Conservation (phyloP, 1,140 invertebrate species). For the Tigriopus japonicus region DNA sequence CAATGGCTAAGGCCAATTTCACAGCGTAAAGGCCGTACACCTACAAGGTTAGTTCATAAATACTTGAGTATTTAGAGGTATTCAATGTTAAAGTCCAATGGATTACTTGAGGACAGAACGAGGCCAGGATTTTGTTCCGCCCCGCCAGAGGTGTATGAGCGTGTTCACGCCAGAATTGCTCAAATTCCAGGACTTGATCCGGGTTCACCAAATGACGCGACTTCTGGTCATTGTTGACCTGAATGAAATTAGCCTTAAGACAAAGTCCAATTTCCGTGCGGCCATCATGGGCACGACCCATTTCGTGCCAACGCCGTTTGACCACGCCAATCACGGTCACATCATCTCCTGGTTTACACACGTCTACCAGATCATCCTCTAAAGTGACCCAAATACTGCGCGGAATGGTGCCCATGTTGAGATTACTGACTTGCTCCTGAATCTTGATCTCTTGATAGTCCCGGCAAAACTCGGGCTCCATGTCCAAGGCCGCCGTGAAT, state of each 20-base stretch:
- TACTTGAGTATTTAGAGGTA: too few relatives aligned
- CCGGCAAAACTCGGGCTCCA: constrained; percentile 38
- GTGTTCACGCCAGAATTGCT: constrained; percentile 50
- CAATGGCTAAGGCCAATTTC: constrained; percentile 57
- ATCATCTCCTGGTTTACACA: constrained; percentile 60
- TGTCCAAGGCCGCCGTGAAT: constrained; percentile 33
- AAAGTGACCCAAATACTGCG: constrained; percentile 55
- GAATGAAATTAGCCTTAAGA: constrained; percentile 36
- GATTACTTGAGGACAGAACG: constrained; percentile 58
- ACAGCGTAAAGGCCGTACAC: constrained; percentile 69
- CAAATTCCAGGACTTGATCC: constrained; percentile 49
- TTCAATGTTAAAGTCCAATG: too few relatives aligned
- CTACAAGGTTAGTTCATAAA: too few relatives aligned
- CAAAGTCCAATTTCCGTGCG: constrained; percentile 48
- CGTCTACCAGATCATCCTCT: constrained; percentile 49
- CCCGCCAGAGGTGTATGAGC: constrained; percentile 40
- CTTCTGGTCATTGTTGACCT: constrained; percentile 44
- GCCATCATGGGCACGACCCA: constrained; percentile 29
- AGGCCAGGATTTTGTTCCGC: constrained; percentile 55
- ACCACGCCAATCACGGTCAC: constrained; percentile 62
- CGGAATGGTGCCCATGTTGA: constrained; percentile 49
- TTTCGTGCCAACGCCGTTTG: constrained; percentile 45
- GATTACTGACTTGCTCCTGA: constrained; percentile 51
- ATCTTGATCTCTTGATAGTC: constrained; percentile 83
- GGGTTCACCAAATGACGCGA: constrained; percentile 37